Evolutionary conservation across 2,113 vertebrate species (phyloP), one percentile per base, ranked within the genome.

Genomic region (Sclerurus mexicanus): DNA sequence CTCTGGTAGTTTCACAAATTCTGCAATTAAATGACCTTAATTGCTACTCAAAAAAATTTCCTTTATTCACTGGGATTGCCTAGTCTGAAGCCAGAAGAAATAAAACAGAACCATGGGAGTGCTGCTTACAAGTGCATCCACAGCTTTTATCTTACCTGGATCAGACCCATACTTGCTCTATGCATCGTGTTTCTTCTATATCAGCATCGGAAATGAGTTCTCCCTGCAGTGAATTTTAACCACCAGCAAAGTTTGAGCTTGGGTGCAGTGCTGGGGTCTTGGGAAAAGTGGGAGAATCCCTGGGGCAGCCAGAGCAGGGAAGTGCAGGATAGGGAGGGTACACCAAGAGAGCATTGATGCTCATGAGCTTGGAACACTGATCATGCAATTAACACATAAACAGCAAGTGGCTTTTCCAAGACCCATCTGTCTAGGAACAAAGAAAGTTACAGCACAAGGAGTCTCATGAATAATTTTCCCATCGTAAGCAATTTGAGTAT

Each of bases 241-340:
- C 28, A 59, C 7, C 6, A 77, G 11, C 9, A 22, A 50, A 76
- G 23, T 3, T 28, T n/a, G 47, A 62, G 4, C 5, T 37, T 20
- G 2, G 14, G 7, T 59, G 10, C 1, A 1, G 6, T 30, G 2
- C 46, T 64, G 35, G 11, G 4, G 18, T 20, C 9, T 17, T 46
- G 11, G 13, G 4, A 50, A 31, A 50, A 10, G 9, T 39, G 10
- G 7, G 12, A 6, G 2, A 1, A 49, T 2, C 4, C 7, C 21
- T 35, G 19, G 15, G 9, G 5, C 10, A 42, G 16, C 10, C 28
- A 12, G 4, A 33, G 22, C 15, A 78, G 24, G 6, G 10, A 9
- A 62, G 42, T 4, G 33, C 19, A 50, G 23, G 14, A 35, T 35
- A 56, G 14, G 8, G 19, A 33, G 8, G 12, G 4, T 56, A 56